Evolutionary conservation across 2,113 vertebrate species (phyloP), one percentile per base, ranked within the genome.

Genomic region (Lepus europaeus): DNA sequence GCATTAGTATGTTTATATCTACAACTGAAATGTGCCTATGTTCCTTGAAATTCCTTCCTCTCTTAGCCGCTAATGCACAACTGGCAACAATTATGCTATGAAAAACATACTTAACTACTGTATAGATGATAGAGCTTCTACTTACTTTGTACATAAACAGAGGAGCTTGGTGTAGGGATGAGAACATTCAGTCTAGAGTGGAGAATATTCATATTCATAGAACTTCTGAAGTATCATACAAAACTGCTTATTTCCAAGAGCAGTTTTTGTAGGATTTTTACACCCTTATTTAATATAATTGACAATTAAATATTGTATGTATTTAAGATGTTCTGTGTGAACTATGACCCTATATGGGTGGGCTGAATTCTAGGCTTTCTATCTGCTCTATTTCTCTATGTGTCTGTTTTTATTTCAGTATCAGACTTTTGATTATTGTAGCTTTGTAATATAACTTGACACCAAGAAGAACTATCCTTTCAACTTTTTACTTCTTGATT

Each of bases 1-100:
- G 84, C 94, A 92, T 87, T 88, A 49, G 33, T 33, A 17, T 93
- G 74, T 92, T 95, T 92, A 95, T 89, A 64, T 11, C 70, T 88
- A 12, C 8, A 85, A 89, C 90, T 89, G 76, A 95, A 96, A 97
- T 87, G 88, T 53, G 19, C 29, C 70, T 31, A 25, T 61, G 20
- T 36, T 36, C 49, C 90, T 88, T 93, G 61, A 83, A 87, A 90
- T 78, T 33, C 23, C 90, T 66, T 95, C 19, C 29, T 81, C 17
- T 87, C 49, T 1, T 63, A 74, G 56, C 56, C 76, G 5, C 20
- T 92, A 88, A 64, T 76, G 61, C 31, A 68, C 53, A 82, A 88
- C 73, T 86, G 78, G 73, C 27, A 87, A 61, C 1, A n/a, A 64
- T 81, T 17, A 39, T 19, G 4, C 4, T 69, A 89, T 22, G 16